These are phyloP conservation scores for Eupithecia vulgata DNA, from an alignment of 2,888 invertebrate species.

Conservation along the genomic window DNA sequence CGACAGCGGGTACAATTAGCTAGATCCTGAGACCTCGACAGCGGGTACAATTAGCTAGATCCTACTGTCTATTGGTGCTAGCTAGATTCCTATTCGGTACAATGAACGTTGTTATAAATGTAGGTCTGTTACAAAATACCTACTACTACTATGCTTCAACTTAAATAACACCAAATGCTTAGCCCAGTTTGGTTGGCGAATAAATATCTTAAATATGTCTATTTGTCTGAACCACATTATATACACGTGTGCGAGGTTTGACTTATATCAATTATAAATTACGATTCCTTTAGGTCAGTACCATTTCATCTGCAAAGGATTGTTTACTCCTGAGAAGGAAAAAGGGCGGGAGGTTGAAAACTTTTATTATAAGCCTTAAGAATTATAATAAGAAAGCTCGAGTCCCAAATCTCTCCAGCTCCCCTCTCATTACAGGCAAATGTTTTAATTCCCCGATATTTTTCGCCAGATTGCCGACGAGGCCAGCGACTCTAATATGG, in stretches of 20 bases:
- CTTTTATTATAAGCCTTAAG: neutral
- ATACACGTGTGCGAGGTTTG: no score
- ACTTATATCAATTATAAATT: no score
- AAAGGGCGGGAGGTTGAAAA: neutral
- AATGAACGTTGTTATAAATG: neutral
- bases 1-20: slow-evolving; percentile 1
- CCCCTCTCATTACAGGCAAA: slow-evolving; percentile 19
- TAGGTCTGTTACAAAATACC: neutral
- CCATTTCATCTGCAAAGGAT: neutral
- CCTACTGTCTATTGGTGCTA: neutral
- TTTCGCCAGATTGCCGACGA: slow-evolving; percentile 24
- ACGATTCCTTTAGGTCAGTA: neutral
- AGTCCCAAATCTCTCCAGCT: slow-evolving; percentile 18
- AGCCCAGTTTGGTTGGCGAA: no score
- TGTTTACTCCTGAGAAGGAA: neutral
- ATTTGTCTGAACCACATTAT: neutral
- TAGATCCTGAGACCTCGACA: neutral
- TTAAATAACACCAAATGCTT: no score
- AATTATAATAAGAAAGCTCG: slow-evolving; percentile 13
- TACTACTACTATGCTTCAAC: no score
- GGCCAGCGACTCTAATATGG: neutral
- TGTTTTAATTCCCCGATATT: slow-evolving; percentile 32
- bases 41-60: slow-evolving; percentile 2
- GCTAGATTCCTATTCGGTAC: neutral
- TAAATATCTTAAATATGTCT: no score